Conservation (phyloP, 2,888 invertebrate species). For the Scaptomyza parva region DNA sequence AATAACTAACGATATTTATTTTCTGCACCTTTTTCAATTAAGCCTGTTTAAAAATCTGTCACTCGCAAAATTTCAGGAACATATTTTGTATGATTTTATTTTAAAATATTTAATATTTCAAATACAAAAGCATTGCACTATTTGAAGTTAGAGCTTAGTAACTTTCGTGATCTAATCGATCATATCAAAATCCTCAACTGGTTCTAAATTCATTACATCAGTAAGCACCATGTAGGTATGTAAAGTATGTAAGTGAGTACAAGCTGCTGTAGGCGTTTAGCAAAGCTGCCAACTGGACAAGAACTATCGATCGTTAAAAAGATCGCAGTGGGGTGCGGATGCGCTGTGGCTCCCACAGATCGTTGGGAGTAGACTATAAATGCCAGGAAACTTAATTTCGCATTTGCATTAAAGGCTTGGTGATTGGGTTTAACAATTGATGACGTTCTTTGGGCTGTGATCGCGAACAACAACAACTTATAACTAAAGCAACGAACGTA, state of each 20-base stretch:
- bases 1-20: too few species aligned
- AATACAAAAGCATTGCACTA: too few species aligned
- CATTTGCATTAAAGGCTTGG: slow-evolving; percentile 33
- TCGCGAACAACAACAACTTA: slow-evolving; percentile 57
- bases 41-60: too few species aligned
- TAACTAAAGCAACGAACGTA: slow-evolving; percentile 38
- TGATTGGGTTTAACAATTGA: slow-evolving; percentile 66
- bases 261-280: slow-evolving; percentile 7
- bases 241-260: background rate
- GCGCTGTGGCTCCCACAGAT: slow-evolving; percentile 41
- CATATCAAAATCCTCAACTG: background rate
- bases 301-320: slow-evolving; percentile 51
- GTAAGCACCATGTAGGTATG: background rate
- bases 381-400: slow-evolving; percentile 50
- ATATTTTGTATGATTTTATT: too few species aligned
- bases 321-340: slow-evolving; percentile 46
- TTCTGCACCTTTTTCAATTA: too few species aligned
- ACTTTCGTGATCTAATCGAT: too few species aligned
- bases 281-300: slow-evolving; percentile 28
- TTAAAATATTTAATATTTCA: too few species aligned
- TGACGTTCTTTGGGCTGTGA: slow-evolving; percentile 54
- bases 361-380: slow-evolving; percentile 40
- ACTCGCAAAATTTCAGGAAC: too few species aligned
- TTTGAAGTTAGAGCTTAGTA: background rate
- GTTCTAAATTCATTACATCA: slow-evolving; percentile 10